Percentiles rank a stretch among this genome's conserved stretches.
Conservation (phyloP, 2,113 vertebrate species). For the Pristiophorus japonicus region DNA sequence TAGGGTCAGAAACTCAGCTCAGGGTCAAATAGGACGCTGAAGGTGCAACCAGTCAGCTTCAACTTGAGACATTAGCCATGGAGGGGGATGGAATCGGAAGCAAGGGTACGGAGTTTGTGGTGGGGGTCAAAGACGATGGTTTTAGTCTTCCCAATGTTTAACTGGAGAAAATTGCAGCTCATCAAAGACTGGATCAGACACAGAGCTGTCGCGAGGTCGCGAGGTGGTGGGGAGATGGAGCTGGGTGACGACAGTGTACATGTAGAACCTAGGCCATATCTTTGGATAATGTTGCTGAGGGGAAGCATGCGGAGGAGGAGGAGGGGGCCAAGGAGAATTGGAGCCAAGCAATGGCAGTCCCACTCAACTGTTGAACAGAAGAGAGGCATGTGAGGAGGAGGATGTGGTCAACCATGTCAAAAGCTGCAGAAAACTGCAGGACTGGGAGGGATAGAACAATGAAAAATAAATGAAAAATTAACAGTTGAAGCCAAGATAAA, state of each 20-base stretch:
- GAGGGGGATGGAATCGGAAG: not conserved
- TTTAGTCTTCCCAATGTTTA: not conserved
- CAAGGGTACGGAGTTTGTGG: not conserved
- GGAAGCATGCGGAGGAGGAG: no score
- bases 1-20: not conserved
- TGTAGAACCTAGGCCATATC: no score
- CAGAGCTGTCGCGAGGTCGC: no score
- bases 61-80: not conserved
- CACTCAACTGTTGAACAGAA: not conserved
- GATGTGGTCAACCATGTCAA: not conserved
- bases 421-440: not conserved
- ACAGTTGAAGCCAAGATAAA: not conserved
- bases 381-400: not conserved
- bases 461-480: not conserved
- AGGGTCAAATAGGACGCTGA: not conserved
- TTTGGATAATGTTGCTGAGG: no score
- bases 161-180: not conserved
- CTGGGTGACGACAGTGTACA: no score
- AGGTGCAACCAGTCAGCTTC: not conserved
- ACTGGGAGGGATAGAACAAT: not conserved
- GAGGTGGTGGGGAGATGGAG: no score
- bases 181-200: not conserved
- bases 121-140: not conserved
- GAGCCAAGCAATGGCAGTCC: not conserved
- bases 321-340: no score